Evolutionary conservation across 2,797 vertebrate species (phyloP).

Genomic region (Tarsius wallacei): DNA sequence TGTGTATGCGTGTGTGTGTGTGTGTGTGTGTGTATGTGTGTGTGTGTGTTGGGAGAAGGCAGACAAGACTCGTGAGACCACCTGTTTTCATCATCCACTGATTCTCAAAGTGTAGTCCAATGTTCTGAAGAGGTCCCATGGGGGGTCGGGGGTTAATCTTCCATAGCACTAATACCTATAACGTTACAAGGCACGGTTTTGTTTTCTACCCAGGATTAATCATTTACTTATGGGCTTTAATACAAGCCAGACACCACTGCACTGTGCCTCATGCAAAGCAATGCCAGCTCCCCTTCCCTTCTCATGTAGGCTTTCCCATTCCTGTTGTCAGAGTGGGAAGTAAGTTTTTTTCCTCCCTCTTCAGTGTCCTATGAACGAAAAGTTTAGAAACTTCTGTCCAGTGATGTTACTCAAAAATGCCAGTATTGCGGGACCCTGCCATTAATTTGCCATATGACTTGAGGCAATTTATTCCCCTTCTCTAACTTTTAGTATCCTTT

Average conservation of each 20-base stretch:
- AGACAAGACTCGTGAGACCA: constrained; percentile 14
- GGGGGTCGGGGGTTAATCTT: constrained; percentile 76
- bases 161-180: constrained; percentile 79
- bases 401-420: constrained; percentile 31
- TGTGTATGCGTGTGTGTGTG: too few relatives aligned
- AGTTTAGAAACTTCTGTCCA: constrained; percentile 6
- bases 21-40: too few relatives aligned
- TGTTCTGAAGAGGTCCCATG: constrained; percentile 66
- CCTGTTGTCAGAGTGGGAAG: constrained; percentile 38
- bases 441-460: not conserved
- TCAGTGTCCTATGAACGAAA: constrained; percentile 8
- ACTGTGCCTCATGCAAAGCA: constrained; percentile 50
- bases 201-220: constrained; percentile 83
- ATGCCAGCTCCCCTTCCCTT: constrained; percentile 28
- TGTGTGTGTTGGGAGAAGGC: not conserved
- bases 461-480: not conserved
- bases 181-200: constrained; percentile 79
- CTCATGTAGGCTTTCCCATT: not conserved
- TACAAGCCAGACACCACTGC: constrained; percentile 80
- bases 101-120: constrained; percentile 66
- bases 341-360: not conserved
- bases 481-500: not conserved
- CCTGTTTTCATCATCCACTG: constrained; percentile 71
- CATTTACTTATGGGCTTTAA: constrained; percentile 84
- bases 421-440: not conserved